Conservation (phyloP, 2,888 invertebrate species). For the Xanthia togata region DNA sequence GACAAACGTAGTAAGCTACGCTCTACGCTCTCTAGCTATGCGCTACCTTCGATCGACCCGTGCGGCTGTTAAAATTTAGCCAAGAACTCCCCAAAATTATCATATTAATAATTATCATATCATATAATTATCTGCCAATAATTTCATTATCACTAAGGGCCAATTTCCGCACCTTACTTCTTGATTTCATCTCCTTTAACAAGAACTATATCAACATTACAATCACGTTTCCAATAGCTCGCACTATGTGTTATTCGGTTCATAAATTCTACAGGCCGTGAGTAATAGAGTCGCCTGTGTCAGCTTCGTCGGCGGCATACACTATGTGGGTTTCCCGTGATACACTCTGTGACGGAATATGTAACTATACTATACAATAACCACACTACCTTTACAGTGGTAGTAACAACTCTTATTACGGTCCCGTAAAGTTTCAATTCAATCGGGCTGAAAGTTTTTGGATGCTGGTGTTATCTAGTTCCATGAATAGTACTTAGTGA, state of each 20-base stretch:
- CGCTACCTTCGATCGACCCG: no score
- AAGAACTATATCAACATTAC: conserved; percentile 76
- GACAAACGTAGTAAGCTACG: no score
- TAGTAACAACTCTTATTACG: conserved; percentile 40
- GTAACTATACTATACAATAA: conserved; percentile 37
- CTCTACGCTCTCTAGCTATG: no score
- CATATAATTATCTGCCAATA: not conserved
- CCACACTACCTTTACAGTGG: conserved; percentile 41
- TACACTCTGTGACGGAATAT: conserved; percentile 67
- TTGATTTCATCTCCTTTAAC: conserved; percentile 50
- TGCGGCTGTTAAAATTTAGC: no score
- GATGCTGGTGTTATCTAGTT: conserved; percentile 31
- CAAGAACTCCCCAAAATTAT: no score
- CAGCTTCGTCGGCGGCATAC: conserved; percentile 83
- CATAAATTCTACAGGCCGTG: conserved; percentile 84
- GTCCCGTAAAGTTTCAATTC: conserved; percentile 49
- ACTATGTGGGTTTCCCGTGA: conserved; percentile 79
- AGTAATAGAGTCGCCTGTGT: conserved; percentile 85
- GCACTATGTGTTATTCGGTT: conserved; percentile 83
- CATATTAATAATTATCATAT: no score
- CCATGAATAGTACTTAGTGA: conserved; percentile 56
- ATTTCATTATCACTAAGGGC: conserved; percentile 14
- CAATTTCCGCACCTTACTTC: not conserved
- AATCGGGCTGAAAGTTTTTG: not conserved
- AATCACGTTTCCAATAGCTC: conserved; percentile 88